Conservation (phyloP, 2,797 vertebrate genomes). For the Erethizon dorsatum region DNA sequence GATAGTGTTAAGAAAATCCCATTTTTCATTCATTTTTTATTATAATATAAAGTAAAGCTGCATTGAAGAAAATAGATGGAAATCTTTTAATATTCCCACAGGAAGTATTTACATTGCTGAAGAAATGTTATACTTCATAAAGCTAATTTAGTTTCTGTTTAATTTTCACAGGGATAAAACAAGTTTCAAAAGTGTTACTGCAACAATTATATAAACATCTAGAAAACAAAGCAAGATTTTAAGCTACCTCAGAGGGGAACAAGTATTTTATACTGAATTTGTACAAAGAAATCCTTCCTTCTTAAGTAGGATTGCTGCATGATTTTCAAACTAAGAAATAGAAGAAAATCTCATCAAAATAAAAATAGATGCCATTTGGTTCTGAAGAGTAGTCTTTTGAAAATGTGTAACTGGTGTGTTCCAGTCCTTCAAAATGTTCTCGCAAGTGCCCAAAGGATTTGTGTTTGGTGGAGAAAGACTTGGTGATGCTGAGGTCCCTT, state of each 20-base stretch:
- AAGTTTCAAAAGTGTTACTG: slow-evolving; percentile 58
- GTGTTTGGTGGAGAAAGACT: neutral
- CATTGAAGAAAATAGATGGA: slow-evolving; percentile 45
- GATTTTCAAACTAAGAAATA: slow-evolving; percentile 10
- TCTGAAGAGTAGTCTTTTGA: neutral
- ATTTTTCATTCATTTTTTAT: slow-evolving; percentile 63
- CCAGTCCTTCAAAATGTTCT: neutral
- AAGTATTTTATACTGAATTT: slow-evolving; percentile 32
- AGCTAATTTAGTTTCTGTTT: slow-evolving; percentile 74
- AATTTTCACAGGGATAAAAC: slow-evolving; percentile 72
- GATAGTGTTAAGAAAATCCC: slow-evolving; percentile 17
- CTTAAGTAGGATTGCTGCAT: slow-evolving; percentile 8
- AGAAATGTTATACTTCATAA: slow-evolving; percentile 36
- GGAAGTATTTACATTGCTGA: slow-evolving; percentile 71
- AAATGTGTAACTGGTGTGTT: neutral
- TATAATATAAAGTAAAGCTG: slow-evolving; percentile 64
- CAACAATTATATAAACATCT: slow-evolving; percentile 47
- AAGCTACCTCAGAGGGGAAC: slow-evolving; percentile 36
- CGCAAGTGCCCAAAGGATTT: neutral
- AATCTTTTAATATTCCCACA: slow-evolving; percentile 74
- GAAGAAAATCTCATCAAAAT: neutral
- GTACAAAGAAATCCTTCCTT: slow-evolving; percentile 8
- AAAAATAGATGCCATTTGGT: neutral
- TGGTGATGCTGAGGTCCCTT: neutral
- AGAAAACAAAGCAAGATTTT: slow-evolving; percentile 52